A percentile compares a stretch with the other conserved stretches of the same genome.
These are phyloP conservation scores for Cherax destructor DNA, from an alignment of 1,140 invertebrate species.

Conservation along the genomic window DNA sequence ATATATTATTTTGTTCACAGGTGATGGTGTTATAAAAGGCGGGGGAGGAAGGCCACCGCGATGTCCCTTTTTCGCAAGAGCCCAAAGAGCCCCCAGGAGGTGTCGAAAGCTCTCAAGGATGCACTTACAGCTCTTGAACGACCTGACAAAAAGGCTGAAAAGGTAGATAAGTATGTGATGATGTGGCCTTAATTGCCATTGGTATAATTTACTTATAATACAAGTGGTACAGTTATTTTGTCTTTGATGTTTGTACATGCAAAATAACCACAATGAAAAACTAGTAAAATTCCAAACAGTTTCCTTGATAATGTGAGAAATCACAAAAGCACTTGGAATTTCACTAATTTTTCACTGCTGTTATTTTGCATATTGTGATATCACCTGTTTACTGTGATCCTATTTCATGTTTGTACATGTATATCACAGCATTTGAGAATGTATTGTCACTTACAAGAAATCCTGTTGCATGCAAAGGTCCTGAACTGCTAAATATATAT, in stretches of 20 bases:
- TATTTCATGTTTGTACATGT: too few relatives aligned
- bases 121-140: conserved; percentile 88
- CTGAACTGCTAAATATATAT: too few relatives aligned
- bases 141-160: conserved; percentile 96
- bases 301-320: too few relatives aligned
- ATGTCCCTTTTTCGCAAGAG: conserved; percentile 69
- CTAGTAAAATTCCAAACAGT: too few relatives aligned
- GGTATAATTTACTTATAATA: not conserved
- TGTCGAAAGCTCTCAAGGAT: conserved; percentile 65
- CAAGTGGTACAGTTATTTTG: not conserved
- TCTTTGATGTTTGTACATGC: too few relatives aligned
- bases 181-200: not conserved
- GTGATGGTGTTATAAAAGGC: conserved; percentile 62
- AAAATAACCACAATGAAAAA: too few relatives aligned
- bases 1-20: not conserved
- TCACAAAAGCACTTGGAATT: too few relatives aligned
- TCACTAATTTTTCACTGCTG: too few relatives aligned
- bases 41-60: conserved; percentile 48
- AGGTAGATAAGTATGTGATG: conserved; percentile 78
- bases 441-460: not conserved
- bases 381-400: too few relatives aligned
- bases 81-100: conserved; percentile 65
- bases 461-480: too few relatives aligned
- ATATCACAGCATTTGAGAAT: not conserved
- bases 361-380: too few relatives aligned